These are phyloP conservation scores for Bombus consobrinus DNA, from an alignment of 1,140 invertebrate genomes.

Conservation along the genomic window DNA sequence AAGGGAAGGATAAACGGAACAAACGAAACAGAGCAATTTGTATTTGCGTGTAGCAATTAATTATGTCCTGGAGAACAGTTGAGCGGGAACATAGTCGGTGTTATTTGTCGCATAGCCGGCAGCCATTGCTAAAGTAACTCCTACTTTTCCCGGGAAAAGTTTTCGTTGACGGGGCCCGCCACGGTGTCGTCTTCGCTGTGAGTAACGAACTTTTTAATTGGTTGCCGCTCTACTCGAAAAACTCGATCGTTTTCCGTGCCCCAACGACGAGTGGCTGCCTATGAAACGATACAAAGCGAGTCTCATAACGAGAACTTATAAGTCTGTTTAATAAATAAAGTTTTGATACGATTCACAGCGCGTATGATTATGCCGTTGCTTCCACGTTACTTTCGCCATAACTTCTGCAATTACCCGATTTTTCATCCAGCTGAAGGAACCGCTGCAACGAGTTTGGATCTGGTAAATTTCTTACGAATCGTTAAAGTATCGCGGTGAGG, in stretches of 20 bases:
- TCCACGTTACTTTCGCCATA: not conserved
- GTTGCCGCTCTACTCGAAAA: constrained; percentile 8
- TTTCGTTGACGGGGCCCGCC: not conserved
- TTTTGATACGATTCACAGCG: not conserved
- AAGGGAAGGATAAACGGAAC: not conserved
- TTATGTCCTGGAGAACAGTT: constrained; percentile 10
- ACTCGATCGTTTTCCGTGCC: not conserved
- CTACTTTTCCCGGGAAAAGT: constrained; percentile 2
- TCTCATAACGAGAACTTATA: too few relatives aligned
- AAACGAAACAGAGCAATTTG: constrained; percentile 15
- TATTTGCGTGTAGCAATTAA: constrained; percentile 27
- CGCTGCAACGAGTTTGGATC: too few relatives aligned
- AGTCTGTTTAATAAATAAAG: constrained; percentile 11
- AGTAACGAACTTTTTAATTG: constrained; percentile 49
- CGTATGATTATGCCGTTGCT: not conserved
- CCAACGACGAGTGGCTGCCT: not conserved
- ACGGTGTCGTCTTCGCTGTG: not conserved
- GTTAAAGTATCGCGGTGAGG: too few relatives aligned
- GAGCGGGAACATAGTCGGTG: not conserved
- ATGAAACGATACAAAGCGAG: not conserved
- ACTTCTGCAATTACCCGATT: not conserved
- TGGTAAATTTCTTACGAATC: too few relatives aligned
- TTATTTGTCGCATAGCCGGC: constrained; percentile 10
- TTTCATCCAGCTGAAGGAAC: too few relatives aligned
- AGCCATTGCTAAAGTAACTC: constrained; percentile 24